phyloP scores from a whole-genome alignment of 2,888 invertebrate genomes.

The Hemicrepidius hirtus region DNA sequence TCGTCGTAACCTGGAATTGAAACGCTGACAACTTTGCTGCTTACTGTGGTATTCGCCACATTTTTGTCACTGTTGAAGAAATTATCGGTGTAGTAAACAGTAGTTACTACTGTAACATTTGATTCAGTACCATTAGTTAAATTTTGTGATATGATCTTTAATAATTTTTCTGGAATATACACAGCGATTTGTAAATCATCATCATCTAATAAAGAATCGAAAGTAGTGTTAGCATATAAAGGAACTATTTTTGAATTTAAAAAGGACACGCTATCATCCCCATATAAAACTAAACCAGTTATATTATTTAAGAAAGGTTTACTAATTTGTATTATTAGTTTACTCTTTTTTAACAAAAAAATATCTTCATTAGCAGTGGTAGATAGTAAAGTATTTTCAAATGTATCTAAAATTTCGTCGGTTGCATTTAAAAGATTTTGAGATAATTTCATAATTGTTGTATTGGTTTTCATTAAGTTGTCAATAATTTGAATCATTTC shows the following conservation, averaged over 20 bases:
- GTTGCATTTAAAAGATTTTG: slow-evolving; percentile 78
- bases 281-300: slow-evolving; percentile 73
- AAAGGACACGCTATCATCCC: slow-evolving; percentile 63
- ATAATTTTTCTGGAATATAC: slow-evolving; percentile 61
- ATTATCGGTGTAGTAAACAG: slow-evolving; percentile 65
- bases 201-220: slow-evolving; percentile 64
- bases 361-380: slow-evolving; percentile 51
- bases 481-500: slow-evolving; percentile 75
- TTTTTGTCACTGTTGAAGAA: slow-evolving; percentile 63
- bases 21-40: slow-evolving; percentile 77
- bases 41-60: slow-evolving; percentile 48
- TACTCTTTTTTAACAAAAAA: slow-evolving; percentile 71
- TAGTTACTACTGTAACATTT: slow-evolving; percentile 61
- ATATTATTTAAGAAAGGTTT: slow-evolving; percentile 74
- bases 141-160: slow-evolving; percentile 57
- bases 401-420: slow-evolving; percentile 77
- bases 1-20: slow-evolving; percentile 76
- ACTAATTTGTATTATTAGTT: slow-evolving; percentile 74
- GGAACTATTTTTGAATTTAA: slow-evolving; percentile 70
- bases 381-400: slow-evolving; percentile 75
- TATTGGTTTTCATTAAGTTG: slow-evolving; percentile 65
- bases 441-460: slow-evolving; percentile 66
- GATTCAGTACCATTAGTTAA: slow-evolving; percentile 43
- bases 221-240: slow-evolving; percentile 71
- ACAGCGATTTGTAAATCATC: slow-evolving; percentile 63